Base-by-base conservation (phyloP, 2,113 vertebrate species). In the Propithecus coquereli region DNA sequence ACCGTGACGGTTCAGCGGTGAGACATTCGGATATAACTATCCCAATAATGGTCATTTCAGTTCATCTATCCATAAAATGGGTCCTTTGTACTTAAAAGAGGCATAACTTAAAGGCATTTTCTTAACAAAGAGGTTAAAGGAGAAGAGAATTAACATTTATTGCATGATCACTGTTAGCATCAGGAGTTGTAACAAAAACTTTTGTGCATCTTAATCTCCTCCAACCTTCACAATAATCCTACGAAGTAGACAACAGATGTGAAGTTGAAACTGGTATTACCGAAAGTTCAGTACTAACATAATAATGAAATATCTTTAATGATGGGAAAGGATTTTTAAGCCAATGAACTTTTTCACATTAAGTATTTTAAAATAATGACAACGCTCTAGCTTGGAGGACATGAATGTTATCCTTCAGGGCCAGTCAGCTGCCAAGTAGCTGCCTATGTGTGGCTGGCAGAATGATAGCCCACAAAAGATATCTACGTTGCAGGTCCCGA, bases 1-100 rank as follows among this genome's bases (percentile, higher is more conserved):
- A 76, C 0, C 0, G 0, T 0, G 2, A 59, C 37, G 27, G 16
- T 13, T 77, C 14, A 4, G 6, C 1, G 6, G 61, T 3, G 8
- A 82, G 68, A 52, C 70, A 32, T 23, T 82, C 32, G 57, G 43
- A 70, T 0, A 20, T 20, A 84, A n/a, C 63, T 43, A 61, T 40
- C 57, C 74, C 76, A 74, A 59, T 70, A 81, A 30, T 82, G 18
- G 63, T 20, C 14, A 54, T 84, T 89, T 84, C 87, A 57, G 27
- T 70, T 79, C 63, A 73, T 37, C 40, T 94, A 4, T 8, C 87
- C 59, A 80, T 87, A 66, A 76, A 92, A 76, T 66, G 18, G 37
- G 47, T 34, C 32, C 45, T 91, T 85, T 94, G 34, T 88, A 92
- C 27, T 25, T 23, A 66, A 79, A 81, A 22, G n/a, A 84, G 32